These are phyloP conservation scores for Dioctria rufipes DNA, from an alignment of 2,888 invertebrate species.

Conservation along the genomic window DNA sequence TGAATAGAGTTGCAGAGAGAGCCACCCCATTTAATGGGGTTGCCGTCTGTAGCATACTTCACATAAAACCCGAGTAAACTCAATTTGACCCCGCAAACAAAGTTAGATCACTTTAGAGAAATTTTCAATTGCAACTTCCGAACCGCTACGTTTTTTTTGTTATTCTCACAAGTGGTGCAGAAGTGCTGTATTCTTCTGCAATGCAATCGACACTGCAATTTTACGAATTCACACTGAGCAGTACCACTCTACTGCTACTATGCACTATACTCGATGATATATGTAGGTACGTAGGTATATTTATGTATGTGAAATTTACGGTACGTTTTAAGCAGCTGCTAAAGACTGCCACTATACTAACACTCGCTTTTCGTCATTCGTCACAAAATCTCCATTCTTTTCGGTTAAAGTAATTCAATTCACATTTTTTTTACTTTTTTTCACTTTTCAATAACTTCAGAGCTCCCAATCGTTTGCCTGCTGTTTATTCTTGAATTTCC, in stretches of 20 bases:
- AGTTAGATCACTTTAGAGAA: background rate
- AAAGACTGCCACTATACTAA: background rate
- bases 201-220: background rate
- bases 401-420: background rate
- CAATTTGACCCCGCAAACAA: slow-evolving; percentile 33
- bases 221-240: background rate
- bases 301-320: slow-evolving; percentile 18
- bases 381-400: background rate
- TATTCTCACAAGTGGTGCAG: background rate
- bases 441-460: slow-evolving; percentile 2
- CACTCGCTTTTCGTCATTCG: background rate
- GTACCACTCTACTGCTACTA: background rate
- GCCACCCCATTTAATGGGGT: slow-evolving; percentile 59
- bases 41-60: slow-evolving; percentile 57
- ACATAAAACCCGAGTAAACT: slow-evolving; percentile 45
- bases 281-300: too few species aligned
- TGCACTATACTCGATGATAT: background rate
- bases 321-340: slow-evolving; percentile 32
- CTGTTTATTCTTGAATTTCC: background rate
- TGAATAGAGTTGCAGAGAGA: slow-evolving; percentile 54
- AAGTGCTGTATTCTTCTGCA: too few species aligned
- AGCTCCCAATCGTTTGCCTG: too few species aligned
- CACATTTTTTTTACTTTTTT: slow-evolving; percentile 19
- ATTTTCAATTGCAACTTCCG: background rate
- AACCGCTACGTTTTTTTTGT: background rate